phyloP scores from a whole-genome alignment of 2,113 vertebrate genomes.

The Elanus axillaris region DNA sequence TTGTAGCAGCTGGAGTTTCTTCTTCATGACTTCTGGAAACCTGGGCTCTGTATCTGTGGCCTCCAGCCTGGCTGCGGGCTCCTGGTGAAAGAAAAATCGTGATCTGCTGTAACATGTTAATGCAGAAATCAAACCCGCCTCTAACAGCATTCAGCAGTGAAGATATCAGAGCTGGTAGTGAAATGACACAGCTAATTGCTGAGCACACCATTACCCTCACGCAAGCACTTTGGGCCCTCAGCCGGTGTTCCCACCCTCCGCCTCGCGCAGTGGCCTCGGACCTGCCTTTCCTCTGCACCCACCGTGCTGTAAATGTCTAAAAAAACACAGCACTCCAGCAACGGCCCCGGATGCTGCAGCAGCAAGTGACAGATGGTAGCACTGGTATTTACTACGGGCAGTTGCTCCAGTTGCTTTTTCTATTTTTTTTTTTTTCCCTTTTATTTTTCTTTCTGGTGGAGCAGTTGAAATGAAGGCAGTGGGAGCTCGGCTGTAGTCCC shows the following conservation, averaged over 20 bases:
- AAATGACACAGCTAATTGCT: not conserved
- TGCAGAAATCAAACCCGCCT: not conserved
- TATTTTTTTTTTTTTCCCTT: no score
- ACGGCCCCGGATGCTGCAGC: fast-evolving
- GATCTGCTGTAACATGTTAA: not conserved
- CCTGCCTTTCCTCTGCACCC: not conserved
- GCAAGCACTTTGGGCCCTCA: fast-evolving
- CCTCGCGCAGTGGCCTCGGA: fast-evolving
- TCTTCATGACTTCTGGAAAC: not conserved
- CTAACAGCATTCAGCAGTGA: not conserved
- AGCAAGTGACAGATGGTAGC: not conserved
- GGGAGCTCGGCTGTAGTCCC: not conserved
- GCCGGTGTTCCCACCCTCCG: fast-evolving
- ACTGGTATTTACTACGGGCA: not conserved
- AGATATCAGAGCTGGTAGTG: not conserved
- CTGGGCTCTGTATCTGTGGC: not conserved
- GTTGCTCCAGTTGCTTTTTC: not conserved
- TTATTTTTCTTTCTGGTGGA: not conserved
- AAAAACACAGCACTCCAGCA: not conserved
- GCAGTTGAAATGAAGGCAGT: not conserved
- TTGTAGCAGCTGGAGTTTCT: not conserved
- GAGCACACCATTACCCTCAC: not conserved
- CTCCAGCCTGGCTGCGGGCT: not conserved
- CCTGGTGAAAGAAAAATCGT: not conserved
- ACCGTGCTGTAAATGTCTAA: fast-evolving